phyloP scores from a whole-genome alignment of 2,797 vertebrate genomes.

The Ispidina picta region DNA sequence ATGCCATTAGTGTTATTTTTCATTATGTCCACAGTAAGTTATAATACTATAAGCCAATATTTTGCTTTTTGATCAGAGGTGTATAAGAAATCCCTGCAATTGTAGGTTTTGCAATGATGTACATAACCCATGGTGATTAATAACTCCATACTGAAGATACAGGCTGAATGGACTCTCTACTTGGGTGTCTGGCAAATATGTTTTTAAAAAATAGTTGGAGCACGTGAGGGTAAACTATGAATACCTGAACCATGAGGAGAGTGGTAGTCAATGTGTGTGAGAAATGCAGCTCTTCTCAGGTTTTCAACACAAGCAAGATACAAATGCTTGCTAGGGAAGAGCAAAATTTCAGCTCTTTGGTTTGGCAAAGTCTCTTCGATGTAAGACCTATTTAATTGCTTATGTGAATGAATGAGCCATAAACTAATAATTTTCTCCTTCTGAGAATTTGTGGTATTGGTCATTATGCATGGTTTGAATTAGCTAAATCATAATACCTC shows the following conservation, averaged over 20 bases:
- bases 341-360: background rate
- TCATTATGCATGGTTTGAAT: background rate
- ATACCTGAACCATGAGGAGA: fast-evolving
- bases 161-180: background rate
- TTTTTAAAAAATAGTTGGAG: background rate
- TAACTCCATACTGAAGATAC: background rate
- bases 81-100: background rate
- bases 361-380: background rate
- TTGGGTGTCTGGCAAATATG: background rate
- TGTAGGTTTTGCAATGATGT: background rate
- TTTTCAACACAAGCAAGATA: background rate
- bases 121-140: background rate
- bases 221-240: background rate
- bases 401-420: background rate
- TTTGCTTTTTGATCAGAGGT: background rate
- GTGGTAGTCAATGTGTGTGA: background rate
- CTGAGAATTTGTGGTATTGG: background rate
- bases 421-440: background rate
- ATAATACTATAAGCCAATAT: background rate
- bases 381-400: background rate
- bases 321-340: fast-evolving
- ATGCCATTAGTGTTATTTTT: background rate
- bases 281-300: background rate
- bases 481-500: background rate
- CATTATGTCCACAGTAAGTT: background rate